phyloP scores from a whole-genome alignment of 2,888 invertebrate species.

The Tipula helvola region DNA sequence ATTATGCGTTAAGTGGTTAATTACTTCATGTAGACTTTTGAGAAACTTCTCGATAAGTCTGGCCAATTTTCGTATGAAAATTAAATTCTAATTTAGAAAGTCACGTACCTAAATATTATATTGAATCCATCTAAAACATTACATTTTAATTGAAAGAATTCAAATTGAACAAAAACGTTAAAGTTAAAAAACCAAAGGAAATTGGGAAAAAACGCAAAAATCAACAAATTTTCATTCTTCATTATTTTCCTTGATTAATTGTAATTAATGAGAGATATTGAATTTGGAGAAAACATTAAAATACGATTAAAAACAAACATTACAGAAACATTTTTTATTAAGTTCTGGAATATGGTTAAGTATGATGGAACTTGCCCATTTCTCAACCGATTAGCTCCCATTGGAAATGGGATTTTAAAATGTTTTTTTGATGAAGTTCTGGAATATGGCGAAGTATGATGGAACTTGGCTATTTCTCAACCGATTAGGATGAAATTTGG shows the following conservation, averaged over 20 bases:
- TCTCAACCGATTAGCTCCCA: too few relatives aligned
- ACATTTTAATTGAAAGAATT: neutral
- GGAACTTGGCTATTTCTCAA: too few relatives aligned
- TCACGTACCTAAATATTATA: neutral
- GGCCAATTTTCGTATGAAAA: too few relatives aligned
- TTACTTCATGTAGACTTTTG: too few relatives aligned
- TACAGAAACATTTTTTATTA: neutral
- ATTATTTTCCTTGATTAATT: neutral
- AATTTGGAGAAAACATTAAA: neutral
- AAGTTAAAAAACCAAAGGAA: neutral
- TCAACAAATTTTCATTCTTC: neutral
- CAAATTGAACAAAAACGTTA: neutral
- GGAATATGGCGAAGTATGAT: too few relatives aligned
- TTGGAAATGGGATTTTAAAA: too few relatives aligned
- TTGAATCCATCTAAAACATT: neutral
- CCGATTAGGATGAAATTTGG: too few relatives aligned
- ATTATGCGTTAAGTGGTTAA: too few relatives aligned
- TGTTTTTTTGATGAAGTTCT: too few relatives aligned
- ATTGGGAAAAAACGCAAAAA: neutral
- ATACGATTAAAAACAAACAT: neutral
- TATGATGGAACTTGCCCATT: too few relatives aligned
- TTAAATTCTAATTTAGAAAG: neutral
- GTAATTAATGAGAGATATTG: neutral
- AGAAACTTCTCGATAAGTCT: too few relatives aligned
- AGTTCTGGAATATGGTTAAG: too few relatives aligned